A percentile compares a stretch with the other conserved stretches of the same genome.
Evolutionary conservation across 2,113 vertebrate species (phyloP).

Genomic region (Pithys albifrons): DNA sequence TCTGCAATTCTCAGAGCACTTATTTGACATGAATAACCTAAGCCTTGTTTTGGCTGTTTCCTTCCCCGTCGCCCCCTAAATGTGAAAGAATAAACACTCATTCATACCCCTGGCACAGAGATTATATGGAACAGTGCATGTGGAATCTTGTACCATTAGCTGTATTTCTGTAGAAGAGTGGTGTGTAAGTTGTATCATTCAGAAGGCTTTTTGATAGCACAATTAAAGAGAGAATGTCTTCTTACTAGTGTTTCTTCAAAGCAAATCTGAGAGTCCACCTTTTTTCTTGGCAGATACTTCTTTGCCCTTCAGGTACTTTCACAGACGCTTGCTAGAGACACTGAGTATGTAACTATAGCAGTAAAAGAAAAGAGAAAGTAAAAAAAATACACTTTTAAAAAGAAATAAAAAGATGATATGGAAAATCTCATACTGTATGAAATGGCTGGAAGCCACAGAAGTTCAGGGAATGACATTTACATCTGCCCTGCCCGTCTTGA

Average conservation of each 20-base stretch:
- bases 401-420: neutral
- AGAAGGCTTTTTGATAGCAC: neutral
- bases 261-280: neutral
- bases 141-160: neutral
- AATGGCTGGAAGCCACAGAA: neutral
- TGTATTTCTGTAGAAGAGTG: neutral
- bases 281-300: neutral
- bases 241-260: neutral
- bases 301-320: slow-evolving; percentile 7
- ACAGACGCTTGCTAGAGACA: neutral
- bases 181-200: neutral
- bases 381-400: neutral
- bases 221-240: neutral
- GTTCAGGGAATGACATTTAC: neutral
- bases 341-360: neutral
- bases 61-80: accelerated
- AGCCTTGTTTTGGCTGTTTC: neutral
- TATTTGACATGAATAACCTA: neutral
- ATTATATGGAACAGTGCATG: neutral
- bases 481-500: neutral
- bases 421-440: neutral
- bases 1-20: neutral
- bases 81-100: neutral
- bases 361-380: neutral
- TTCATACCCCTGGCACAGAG: neutral